Evolutionary conservation across 2,888 invertebrate genomes (phyloP), one percentile per base, ranked within the genome.

Genomic region (Nineta flava): DNA sequence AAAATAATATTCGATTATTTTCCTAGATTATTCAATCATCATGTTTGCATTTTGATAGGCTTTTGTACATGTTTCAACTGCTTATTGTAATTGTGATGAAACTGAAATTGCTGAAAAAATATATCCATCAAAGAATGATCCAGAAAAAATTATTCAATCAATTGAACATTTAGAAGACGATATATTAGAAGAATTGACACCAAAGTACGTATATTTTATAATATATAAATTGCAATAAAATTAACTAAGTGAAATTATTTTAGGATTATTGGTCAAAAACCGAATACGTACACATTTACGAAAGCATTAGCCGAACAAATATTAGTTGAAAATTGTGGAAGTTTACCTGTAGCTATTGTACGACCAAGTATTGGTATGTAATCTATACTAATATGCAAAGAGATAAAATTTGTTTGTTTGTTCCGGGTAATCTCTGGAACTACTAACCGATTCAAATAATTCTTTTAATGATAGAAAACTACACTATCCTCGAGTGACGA

Each of bases 211-310:
- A 35, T 32, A 13, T 21, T 26, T 46, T 38, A 12, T 4, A 38
- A 13, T 38, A 9, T 15, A 35, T 4, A n/a, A 13, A 4, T 35
- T 35, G 4, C n/a, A 3, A 13, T 38, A 13, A 38, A 38, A 38
- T n/a, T 38, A 13, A 13, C 1, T 10, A n/a, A 13, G 5, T 7
- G 12, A 17, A 7, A n/a, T 19, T 16, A n/a, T 47, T 48, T 41
- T 48, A 60, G 61, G 61, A 60, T 71, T 45, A 68, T 71, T 46
- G 69, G 69, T 31, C 65, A 64, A 49, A 74, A 79, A 54, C 83
- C 83, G 26, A 84, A 84, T 64, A 82, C 82, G 1, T 83, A 84
- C 67, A 82, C 82, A 2, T 77, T 76, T 61, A 83, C 83, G 38
- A 84, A 84, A 65, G 81, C 82, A 40, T 65, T 83, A 57, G 81